phyloP scores from a whole-genome alignment of 2,797 vertebrate species.

The Anabas testudineus region DNA sequence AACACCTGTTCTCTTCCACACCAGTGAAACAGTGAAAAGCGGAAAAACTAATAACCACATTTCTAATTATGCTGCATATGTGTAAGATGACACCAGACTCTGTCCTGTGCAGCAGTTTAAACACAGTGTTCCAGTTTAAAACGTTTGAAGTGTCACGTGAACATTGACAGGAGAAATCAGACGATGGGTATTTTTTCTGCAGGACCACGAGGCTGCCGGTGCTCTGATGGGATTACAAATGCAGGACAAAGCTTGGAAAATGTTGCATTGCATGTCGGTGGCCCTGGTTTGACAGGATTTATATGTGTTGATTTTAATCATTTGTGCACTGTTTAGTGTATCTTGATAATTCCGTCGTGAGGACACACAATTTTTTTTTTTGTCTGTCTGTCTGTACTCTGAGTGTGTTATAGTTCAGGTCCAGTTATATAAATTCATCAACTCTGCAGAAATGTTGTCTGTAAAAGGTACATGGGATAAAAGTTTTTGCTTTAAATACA shows the following conservation, averaged over 20 bases:
- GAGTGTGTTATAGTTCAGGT: background rate
- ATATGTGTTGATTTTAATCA: constrained; percentile 18
- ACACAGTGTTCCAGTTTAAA: background rate
- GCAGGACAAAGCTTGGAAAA: constrained; percentile 20
- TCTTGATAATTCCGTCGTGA: constrained; percentile 25
- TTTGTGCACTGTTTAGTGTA: background rate
- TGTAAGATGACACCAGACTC: background rate
- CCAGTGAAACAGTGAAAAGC: background rate
- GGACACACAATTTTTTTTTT: constrained; percentile 3
- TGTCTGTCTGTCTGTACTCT: background rate
- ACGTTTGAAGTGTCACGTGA: background rate
- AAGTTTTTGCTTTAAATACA: background rate
- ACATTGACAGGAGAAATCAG: background rate
- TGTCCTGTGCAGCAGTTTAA: no score
- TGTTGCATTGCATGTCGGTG: background rate
- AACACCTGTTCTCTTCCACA: background rate
- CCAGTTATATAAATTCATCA: background rate
- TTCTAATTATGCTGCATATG: background rate
- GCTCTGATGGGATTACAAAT: constrained; percentile 37
- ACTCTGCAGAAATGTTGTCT: background rate
- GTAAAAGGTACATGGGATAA: background rate
- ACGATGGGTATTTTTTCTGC: background rate
- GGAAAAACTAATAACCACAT: background rate
- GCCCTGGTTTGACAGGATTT: constrained; percentile 35
- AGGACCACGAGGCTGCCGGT: background rate